phyloP scores from a whole-genome alignment of 30 jellyfish, hydroid and myxozoan species.

The Cassiopea andromeda region DNA sequence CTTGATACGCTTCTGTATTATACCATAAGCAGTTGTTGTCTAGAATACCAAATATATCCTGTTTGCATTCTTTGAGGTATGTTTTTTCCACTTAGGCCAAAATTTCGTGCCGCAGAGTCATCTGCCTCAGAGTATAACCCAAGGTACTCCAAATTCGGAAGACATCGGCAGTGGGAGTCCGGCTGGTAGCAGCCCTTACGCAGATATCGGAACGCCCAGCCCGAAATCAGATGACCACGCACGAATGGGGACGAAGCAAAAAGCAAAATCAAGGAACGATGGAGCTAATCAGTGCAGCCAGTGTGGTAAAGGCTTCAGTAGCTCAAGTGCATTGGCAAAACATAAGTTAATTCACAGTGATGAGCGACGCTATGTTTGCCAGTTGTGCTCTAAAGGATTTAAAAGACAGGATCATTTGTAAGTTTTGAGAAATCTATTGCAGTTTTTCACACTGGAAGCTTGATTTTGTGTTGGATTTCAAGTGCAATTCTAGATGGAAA shows the following conservation, averaged over 20 bases:
- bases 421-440: conserved; percentile 19
- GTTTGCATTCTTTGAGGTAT: no score
- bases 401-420: conserved; percentile 98
- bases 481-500: neutral
- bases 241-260: conserved; percentile 77
- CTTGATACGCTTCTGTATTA: no score
- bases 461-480: neutral
- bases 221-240: conserved; percentile 84
- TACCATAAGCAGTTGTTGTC: no score
- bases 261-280: conserved; percentile 65
- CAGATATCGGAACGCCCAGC: conserved; percentile 85
- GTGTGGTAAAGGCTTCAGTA: conserved; percentile 93
- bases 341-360: conserved; percentile 98
- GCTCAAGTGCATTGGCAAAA: conserved; percentile 98
- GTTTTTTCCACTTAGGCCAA: conserved; percentile 66
- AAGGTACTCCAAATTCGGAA: conserved; percentile 93
- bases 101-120: conserved; percentile 93
- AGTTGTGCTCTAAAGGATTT: conserved; percentile 95
- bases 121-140: conserved; percentile 68
- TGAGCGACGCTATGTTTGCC: conserved; percentile 95
- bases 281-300: conserved; percentile 79
- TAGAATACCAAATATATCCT: no score
- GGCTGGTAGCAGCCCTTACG: conserved; percentile 90
- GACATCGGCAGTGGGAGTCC: conserved; percentile 92
- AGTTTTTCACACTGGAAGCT: no score